A percentile compares a stretch with the other conserved stretches of the same genome.
Conservation (phyloP, 2,797 vertebrate species). For the Yasuhikotakia modesta region DNA sequence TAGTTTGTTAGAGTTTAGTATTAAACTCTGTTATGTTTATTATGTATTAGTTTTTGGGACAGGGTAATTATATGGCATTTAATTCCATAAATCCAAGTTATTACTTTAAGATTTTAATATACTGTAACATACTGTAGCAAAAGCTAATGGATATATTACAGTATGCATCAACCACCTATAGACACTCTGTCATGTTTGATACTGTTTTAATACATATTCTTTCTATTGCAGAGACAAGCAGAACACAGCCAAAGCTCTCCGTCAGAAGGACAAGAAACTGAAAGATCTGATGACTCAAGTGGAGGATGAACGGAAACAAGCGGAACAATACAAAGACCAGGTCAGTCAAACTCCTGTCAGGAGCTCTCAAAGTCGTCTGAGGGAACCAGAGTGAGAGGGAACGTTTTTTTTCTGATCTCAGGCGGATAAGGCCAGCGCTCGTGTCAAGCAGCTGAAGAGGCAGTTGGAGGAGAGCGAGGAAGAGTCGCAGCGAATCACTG, state of each 20-base stretch:
- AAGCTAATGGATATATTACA: too few relatives aligned
- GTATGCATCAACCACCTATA: background rate
- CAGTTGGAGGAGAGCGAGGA: slow-evolving; percentile 97
- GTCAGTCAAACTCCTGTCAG: slow-evolving; percentile 63
- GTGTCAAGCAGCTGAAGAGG: slow-evolving; percentile 91
- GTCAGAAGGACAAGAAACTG: slow-evolving; percentile 95
- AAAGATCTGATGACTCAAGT: slow-evolving; percentile 89
- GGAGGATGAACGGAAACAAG: slow-evolving; percentile 94
- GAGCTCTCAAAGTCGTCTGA: background rate
- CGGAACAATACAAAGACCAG: slow-evolving; percentile 96
- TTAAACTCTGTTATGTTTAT: too few relatives aligned
- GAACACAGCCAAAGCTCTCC: slow-evolving; percentile 78
- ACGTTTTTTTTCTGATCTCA: slow-evolving; percentile 55
- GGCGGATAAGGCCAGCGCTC: slow-evolving; percentile 84
- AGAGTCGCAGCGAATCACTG: slow-evolving; percentile 89
- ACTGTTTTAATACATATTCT: background rate
- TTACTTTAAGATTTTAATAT: too few relatives aligned
- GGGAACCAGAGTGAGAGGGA: too few relatives aligned
- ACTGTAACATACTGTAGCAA: too few relatives aligned
- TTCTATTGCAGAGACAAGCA: slow-evolving; percentile 85
- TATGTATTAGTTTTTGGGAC: background rate
- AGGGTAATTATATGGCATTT: background rate
- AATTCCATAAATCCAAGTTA: too few relatives aligned
- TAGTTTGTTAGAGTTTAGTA: background rate
- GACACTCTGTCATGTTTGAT: background rate